These are phyloP conservation scores for Anabas testudineus DNA, from an alignment of 2,797 vertebrate genomes.

Conservation along the genomic window DNA sequence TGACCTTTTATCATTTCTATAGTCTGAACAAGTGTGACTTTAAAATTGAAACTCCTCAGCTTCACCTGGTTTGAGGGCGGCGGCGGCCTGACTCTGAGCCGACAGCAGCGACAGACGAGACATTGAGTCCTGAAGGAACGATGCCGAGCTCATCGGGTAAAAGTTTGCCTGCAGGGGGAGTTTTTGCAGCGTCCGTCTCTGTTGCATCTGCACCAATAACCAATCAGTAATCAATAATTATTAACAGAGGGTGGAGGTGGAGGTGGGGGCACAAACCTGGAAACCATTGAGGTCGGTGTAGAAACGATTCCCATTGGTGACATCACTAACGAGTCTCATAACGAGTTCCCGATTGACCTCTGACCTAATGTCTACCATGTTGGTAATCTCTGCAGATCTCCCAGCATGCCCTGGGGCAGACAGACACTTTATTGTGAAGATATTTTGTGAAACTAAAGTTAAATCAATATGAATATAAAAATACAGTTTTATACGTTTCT, in stretches of 20 bases:
- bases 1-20: too few species aligned
- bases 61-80: slow-evolving; percentile 81
- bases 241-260: rapidly evolving
- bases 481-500: too few species aligned
- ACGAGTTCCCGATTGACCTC: slow-evolving; percentile 91
- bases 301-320: slow-evolving; percentile 89
- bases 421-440: too few species aligned
- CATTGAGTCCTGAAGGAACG: slow-evolving; percentile 87
- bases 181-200: slow-evolving; percentile 87
- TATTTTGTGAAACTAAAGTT: too few species aligned
- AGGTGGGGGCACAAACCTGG: slow-evolving; percentile 82
- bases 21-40: too few species aligned
- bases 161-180: slow-evolving; percentile 94
- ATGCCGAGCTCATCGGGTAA: slow-evolving; percentile 91
- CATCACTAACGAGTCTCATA: slow-evolving; percentile 89
- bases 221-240: background rate
- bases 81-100: slow-evolving; percentile 90
- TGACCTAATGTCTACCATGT: slow-evolving; percentile 91
- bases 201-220: slow-evolving; percentile 87
- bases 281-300: slow-evolving; percentile 93
- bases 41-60: too few species aligned
- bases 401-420: slow-evolving; percentile 87
- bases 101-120: slow-evolving; percentile 88
- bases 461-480: too few species aligned
- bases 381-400: slow-evolving; percentile 89